Base-by-base conservation (phyloP, 1,140 invertebrate species). In the Nymphalis io region DNA sequence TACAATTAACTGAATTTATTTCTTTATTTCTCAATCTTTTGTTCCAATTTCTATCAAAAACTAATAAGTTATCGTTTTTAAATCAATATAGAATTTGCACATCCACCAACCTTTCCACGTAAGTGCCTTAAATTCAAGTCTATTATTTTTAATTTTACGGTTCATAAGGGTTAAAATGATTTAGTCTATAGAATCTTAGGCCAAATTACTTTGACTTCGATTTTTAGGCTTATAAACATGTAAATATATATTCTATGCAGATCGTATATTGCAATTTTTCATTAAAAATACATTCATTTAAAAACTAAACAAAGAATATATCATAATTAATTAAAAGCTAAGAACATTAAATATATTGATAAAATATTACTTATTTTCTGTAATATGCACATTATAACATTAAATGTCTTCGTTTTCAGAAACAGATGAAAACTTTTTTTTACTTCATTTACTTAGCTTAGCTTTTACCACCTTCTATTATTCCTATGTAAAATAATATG, bases 1-100 rank as follows among this genome's bases (percentile, higher is more conserved):
- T 60, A 68, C 23, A 13, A 58, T 58, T 70, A 63, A 63, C 13
- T 16, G 1, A 51, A 65, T 44, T 61, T 38, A 68, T 27, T 72
- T 68, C 18, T 70, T 46, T 44, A 57, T 68, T 33, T 55, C 18
- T 13, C 12, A 11, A 13, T 53, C 8, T 21, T 53, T 21, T 11
- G 10, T 10, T 23, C 20, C 3, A 21, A 21, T 21, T 21, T 53
- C 20, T 21, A 12, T 13, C 2, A 53, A 2, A 21, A 21, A 15
- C 40, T 23, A 12, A 4, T 20, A 53, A 10, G 2, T 12, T 21
- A 21, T 21, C 11, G 20, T 13, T 12, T 53, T 53, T 21, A 53
- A 53, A 46, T 46, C n/a, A 6, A 8, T 12, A 53, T 13, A 13
- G 3, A 12, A 53, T 21, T 10, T 21, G 15, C 21, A 21, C 20